These are phyloP conservation scores for Dolichomitus sp. DNA, from an alignment of 2,888 invertebrate species.

Conservation along the genomic window DNA sequence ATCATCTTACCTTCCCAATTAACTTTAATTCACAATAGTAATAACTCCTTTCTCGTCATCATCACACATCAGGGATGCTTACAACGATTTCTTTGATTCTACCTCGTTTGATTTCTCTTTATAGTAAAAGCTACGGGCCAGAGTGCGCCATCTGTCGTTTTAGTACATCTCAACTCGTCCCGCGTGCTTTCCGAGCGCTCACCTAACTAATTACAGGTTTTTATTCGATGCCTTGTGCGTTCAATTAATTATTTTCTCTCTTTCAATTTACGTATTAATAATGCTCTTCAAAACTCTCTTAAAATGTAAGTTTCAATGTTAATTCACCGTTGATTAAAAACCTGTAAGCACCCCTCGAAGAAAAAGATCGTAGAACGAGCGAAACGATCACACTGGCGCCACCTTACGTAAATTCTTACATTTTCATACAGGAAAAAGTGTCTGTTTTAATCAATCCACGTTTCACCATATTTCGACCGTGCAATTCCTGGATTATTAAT, in stretches of 20 bases:
- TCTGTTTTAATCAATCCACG: slow-evolving; percentile 3
- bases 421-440: background rate
- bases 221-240: slow-evolving; percentile 67
- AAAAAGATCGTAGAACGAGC: slow-evolving; percentile 16
- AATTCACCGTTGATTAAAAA: slow-evolving; percentile 38
- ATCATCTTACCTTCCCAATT: slow-evolving; percentile 43
- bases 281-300: background rate
- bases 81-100: slow-evolving; percentile 48
- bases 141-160: slow-evolving; percentile 12
- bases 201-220: slow-evolving; percentile 43
- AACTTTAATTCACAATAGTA: slow-evolving; percentile 41
- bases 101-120: slow-evolving; percentile 42
- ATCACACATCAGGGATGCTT: slow-evolving; percentile 59
- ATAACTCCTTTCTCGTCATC: slow-evolving; percentile 30
- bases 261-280: background rate
- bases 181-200: background rate
- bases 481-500: slow-evolving; percentile 69
- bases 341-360: slow-evolving; percentile 34
- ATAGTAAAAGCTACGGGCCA: slow-evolving; percentile 49
- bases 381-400: slow-evolving; percentile 26
- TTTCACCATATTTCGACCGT: slow-evolving; percentile 66
- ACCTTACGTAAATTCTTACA: slow-evolving; percentile 44
- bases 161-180: slow-evolving; percentile 2
- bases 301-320: background rate
- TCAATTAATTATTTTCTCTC: slow-evolving; percentile 30